Evolutionary conservation across 2,797 vertebrate species (phyloP).

Genomic region (Enoplosus armatus): DNA sequence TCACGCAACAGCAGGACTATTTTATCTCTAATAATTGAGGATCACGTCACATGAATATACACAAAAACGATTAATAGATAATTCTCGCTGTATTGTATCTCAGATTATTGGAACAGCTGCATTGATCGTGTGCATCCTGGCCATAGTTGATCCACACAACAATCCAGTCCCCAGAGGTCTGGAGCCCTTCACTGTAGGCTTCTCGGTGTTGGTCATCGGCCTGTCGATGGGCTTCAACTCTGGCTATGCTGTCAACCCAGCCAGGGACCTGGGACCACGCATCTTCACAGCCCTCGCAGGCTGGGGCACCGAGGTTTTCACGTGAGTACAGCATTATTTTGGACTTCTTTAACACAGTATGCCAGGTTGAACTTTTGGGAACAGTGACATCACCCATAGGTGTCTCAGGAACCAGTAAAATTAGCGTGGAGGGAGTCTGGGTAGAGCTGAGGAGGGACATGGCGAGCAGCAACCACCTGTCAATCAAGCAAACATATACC

Average conservation of each 20-base stretch:
- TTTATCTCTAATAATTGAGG: background rate
- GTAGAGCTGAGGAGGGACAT: background rate
- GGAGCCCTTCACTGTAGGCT: conserved; percentile 91
- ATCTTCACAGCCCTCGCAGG: conserved; percentile 91
- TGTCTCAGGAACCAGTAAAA: too few species aligned
- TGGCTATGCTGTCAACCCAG: conserved; percentile 93
- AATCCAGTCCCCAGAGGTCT: conserved; percentile 87
- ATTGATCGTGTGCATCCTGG: conserved; percentile 90
- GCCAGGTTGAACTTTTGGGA: too few species aligned
- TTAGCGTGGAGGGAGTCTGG: background rate
- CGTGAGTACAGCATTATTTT: conserved; percentile 77
- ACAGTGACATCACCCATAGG: too few species aligned
- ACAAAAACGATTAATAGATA: background rate
- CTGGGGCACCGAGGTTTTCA: conserved; percentile 91
- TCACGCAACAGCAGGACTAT: background rate
- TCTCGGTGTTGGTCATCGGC: conserved; percentile 90
- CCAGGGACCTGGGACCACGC: conserved; percentile 92
- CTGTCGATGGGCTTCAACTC: conserved; percentile 95
- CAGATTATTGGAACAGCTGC: conserved; percentile 93
- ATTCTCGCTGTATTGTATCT: background rate
- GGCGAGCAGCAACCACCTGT: background rate
- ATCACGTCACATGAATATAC: background rate
- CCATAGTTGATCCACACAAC: conserved; percentile 91
- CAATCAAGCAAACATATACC: background rate
- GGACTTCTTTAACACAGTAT: too few species aligned